These are phyloP conservation scores for Anticlea derivata DNA, from an alignment of 2,888 invertebrate species.

Conservation along the genomic window DNA sequence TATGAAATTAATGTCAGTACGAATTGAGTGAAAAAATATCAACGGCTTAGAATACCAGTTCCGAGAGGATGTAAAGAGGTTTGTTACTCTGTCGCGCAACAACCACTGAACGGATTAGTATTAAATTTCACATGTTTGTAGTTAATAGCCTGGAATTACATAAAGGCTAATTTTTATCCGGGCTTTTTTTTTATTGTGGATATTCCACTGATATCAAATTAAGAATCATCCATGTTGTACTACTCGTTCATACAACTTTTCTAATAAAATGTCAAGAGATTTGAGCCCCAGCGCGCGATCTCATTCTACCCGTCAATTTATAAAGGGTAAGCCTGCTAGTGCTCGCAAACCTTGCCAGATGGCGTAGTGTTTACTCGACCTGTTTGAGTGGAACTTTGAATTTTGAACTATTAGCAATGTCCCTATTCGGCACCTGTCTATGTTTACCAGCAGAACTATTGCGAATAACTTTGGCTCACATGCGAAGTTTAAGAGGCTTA, in stretches of 20 bases:
- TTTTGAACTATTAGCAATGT: constrained; percentile 74
- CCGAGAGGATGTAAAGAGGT: too few relatives aligned
- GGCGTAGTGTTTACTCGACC: constrained; percentile 78
- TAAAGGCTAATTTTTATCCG: too few relatives aligned
- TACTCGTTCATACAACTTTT: background rate
- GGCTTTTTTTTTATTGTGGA: too few relatives aligned
- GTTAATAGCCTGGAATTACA: too few relatives aligned
- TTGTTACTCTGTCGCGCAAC: too few relatives aligned
- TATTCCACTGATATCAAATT: too few relatives aligned
- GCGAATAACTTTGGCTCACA: constrained; percentile 37
- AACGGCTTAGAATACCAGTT: too few relatives aligned
- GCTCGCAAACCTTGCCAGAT: constrained; percentile 72
- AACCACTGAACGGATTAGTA: too few relatives aligned
- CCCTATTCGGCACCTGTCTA: constrained; percentile 69
- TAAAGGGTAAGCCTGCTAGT: constrained; percentile 46
- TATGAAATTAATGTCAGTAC: too few relatives aligned
- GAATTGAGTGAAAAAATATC: too few relatives aligned
- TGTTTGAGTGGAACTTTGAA: constrained; percentile 79
- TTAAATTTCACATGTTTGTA: too few relatives aligned
- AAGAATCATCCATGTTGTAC: too few relatives aligned
- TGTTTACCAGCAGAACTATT: constrained; percentile 51
- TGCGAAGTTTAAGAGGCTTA: constrained; percentile 24
- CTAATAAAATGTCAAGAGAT: constrained; percentile 8
- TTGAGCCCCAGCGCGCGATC: constrained; percentile 27
- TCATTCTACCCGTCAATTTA: constrained; percentile 44